Percentiles rank a stretch among this genome's conserved stretches.
These are phyloP conservation scores for Microctenopoma lineatum DNA, from an alignment of 2,797 vertebrate genomes.

Conservation along the genomic window DNA sequence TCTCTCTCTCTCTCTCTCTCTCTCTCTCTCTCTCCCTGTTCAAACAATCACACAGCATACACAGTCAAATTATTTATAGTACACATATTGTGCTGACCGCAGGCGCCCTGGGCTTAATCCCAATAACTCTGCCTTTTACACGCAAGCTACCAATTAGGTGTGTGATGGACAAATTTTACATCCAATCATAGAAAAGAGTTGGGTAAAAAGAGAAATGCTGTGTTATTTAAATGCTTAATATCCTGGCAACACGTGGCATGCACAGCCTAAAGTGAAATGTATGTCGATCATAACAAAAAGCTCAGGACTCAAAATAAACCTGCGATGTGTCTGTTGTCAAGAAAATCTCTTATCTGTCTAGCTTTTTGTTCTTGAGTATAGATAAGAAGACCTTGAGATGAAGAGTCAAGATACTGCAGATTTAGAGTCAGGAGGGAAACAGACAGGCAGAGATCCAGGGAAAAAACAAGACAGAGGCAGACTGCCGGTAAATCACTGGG, in stretches of 20 bases:
- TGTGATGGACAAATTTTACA: constrained; percentile 47
- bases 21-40: constrained; percentile 27
- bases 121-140: constrained; percentile 81
- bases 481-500: constrained; percentile 36
- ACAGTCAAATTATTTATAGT: constrained; percentile 79
- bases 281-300: not conserved
- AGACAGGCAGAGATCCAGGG: constrained; percentile 33
- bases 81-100: constrained; percentile 77
- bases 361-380: constrained; percentile 46
- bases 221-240: constrained; percentile 22
- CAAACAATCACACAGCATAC: constrained; percentile 60
- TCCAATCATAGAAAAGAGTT: constrained; percentile 33
- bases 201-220: not conserved
- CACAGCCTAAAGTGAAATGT: constrained; percentile 1
- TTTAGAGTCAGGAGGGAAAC: constrained; percentile 38
- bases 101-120: constrained; percentile 77
- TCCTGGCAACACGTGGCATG: constrained; percentile 1
- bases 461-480: constrained; percentile 21
- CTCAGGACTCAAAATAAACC: constrained; percentile 12
- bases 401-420: constrained; percentile 47
- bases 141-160: constrained; percentile 81
- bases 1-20: constrained; percentile 23
- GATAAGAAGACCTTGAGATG: constrained; percentile 55
- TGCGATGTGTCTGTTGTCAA: constrained; percentile 24
- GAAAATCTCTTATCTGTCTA: constrained; percentile 44